Base-by-base conservation (phyloP, 1,140 invertebrate species). In the Heterodera carotae region DNA sequence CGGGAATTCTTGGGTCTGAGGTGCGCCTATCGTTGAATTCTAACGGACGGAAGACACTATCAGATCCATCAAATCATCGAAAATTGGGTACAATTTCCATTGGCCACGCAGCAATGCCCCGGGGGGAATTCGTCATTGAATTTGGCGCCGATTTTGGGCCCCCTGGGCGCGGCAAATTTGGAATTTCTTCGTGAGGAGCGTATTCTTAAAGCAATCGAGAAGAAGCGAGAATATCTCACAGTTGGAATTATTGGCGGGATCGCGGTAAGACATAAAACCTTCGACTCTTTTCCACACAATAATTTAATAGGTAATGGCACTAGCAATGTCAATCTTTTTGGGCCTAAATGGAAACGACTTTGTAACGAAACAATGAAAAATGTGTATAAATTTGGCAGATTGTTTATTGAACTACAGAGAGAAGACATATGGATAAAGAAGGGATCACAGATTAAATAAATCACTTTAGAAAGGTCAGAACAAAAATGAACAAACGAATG, bases 261-360 rank as follows among this genome's bases (percentile, higher is more conserved):
- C n/a, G 82, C 82, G 27, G 81, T 76, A 68, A 56, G 39, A 56
- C 1, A 56, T 5, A 56, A 4, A 22, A 56, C 15, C 29, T 34
- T 5, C 62, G 5, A 4, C 33, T 5, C 5, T 68, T 68, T n/a
- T 15, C 66, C 6, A 43, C 6, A 22, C 15, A 22, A 34, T 27
- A 4, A 12, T 18, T n/a, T 22, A 43, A 22, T 62, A 62, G 36
- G 76, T 83, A n/a, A 62, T 84, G 39, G 83, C 78, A 12, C 67
- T 84, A 7, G 82, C 82, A 12, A 85, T 84, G 29, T 72, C 64
- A 43, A 84, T 84, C 31, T 84, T 84, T 64, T 84, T 84, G 82
- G 82, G 82, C 4, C 67, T 84, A 18, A 82, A 82, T 71, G 79
- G 81, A 6, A 79, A 81, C 43, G 75, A 69, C 39, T 81, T 81